Percentiles rank a stretch among this genome's conserved stretches.
Conservation (phyloP, 2,888 invertebrate species). For the Drosophila mettleri region DNA sequence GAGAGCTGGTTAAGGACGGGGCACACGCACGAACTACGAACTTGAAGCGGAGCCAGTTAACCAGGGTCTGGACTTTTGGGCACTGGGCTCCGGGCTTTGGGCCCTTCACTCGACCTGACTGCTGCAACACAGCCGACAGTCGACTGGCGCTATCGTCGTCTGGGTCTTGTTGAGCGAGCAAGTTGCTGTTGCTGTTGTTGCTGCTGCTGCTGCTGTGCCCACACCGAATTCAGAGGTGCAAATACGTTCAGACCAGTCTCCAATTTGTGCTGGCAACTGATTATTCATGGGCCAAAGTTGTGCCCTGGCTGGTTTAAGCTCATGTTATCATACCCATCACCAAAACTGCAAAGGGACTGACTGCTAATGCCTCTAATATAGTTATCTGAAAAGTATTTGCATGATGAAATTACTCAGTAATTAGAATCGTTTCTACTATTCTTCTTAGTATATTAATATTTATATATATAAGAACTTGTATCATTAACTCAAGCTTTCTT, state of each 20-base stretch:
- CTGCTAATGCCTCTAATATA: not conserved
- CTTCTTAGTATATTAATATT: not conserved
- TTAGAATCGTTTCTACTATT: not conserved
- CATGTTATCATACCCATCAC: constrained; percentile 45
- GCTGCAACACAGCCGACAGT: constrained; percentile 51
- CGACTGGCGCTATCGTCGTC: constrained; percentile 69
- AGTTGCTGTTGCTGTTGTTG: constrained; percentile 23
- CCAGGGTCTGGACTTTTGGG: constrained; percentile 21
- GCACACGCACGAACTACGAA: constrained; percentile 76
- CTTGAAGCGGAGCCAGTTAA: constrained; percentile 54
- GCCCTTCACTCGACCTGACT: constrained; percentile 50
- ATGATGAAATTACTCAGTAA: not conserved
- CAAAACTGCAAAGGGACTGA: not conserved
- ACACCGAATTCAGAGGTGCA: constrained; percentile 82
- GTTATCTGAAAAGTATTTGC: not conserved
- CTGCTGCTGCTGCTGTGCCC: constrained; percentile 55
- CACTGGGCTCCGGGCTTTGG: constrained; percentile 14
- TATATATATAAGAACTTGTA: no score
- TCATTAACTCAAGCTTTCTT: no score
- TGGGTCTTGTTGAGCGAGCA: constrained; percentile 39
- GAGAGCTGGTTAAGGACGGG: constrained; percentile 18
- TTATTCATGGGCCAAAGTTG: constrained; percentile 70
- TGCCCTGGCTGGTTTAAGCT: constrained; percentile 45
- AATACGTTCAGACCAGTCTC: constrained; percentile 79
- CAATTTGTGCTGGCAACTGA: constrained; percentile 78